Conservation (phyloP, 2,797 vertebrate genomes). For the Masticophis lateralis region DNA sequence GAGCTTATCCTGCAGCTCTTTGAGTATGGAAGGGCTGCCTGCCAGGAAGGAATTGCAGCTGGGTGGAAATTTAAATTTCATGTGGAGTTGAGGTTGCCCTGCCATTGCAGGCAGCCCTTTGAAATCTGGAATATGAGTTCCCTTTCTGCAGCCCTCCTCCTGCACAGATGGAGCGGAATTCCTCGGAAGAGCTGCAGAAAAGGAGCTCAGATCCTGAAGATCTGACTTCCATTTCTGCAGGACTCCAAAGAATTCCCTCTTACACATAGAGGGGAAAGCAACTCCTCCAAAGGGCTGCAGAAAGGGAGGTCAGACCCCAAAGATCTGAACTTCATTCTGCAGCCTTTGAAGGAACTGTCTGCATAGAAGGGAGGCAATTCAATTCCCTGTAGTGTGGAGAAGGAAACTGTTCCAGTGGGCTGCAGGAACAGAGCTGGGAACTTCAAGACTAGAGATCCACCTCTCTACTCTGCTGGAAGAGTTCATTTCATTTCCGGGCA, state of each 20-base stretch:
- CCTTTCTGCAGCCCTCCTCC: background rate
- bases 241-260: background rate
- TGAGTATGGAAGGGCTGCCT: background rate
- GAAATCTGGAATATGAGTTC: background rate
- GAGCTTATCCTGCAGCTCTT: background rate
- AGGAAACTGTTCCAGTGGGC: no score
- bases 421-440: background rate
- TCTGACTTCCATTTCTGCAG: background rate
- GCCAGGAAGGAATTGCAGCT: background rate
- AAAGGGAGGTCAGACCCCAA: background rate
- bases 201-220: background rate
- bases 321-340: background rate
- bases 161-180: background rate
- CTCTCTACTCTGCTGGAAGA: background rate
- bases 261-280: background rate
- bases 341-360: background rate
- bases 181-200: background rate
- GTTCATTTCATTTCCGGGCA: background rate
- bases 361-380: background rate
- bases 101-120: background rate
- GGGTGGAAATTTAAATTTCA: background rate
- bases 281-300: background rate
- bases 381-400: no score
- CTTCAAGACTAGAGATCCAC: background rate
- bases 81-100: background rate